A percentile compares a stretch with the other conserved stretches of the same genome.
phyloP scores from a whole-genome alignment of 2,888 invertebrate genomes.

The Crematogaster levior region DNA sequence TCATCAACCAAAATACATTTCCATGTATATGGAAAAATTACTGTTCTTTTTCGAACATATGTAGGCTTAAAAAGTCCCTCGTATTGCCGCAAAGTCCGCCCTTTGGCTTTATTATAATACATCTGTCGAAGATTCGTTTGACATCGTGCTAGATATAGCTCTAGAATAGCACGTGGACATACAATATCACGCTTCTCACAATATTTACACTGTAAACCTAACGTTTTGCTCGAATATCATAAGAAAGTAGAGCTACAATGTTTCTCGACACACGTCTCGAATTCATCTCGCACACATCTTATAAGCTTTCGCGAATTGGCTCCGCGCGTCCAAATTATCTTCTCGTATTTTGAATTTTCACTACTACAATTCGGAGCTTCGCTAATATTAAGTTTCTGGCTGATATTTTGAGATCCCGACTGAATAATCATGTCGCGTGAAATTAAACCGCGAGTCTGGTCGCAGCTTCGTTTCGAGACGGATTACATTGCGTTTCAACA shows the following conservation, averaged over 20 bases:
- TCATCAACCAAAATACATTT: neutral
- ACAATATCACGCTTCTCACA: neutral
- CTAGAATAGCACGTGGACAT: neutral
- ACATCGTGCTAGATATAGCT: neutral
- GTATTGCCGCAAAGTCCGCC: neutral
- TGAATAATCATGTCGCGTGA: constrained; percentile 50
- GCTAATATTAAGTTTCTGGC: constrained; percentile 52
- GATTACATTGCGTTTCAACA: neutral
- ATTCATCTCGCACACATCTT: constrained; percentile 7
- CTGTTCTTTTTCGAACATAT: neutral
- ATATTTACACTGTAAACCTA: constrained; percentile 26
- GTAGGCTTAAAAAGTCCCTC: neutral
- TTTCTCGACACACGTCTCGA: neutral
- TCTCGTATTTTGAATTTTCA: constrained; percentile 47
- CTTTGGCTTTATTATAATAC: neutral
- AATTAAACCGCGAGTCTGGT: constrained; percentile 40
- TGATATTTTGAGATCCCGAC: constrained; percentile 45
- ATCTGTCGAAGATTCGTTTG: neutral
- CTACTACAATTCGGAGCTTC: constrained; percentile 45
- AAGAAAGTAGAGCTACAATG: constrained; percentile 14
- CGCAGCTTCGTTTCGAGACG: neutral
- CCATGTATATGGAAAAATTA: neutral
- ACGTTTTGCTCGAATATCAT: neutral
- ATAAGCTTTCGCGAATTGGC: constrained; percentile 29
- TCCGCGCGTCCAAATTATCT: constrained; percentile 19